These are phyloP conservation scores for Turdus rufiventris DNA, from an alignment of 2,113 vertebrate genomes.

Conservation along the genomic window DNA sequence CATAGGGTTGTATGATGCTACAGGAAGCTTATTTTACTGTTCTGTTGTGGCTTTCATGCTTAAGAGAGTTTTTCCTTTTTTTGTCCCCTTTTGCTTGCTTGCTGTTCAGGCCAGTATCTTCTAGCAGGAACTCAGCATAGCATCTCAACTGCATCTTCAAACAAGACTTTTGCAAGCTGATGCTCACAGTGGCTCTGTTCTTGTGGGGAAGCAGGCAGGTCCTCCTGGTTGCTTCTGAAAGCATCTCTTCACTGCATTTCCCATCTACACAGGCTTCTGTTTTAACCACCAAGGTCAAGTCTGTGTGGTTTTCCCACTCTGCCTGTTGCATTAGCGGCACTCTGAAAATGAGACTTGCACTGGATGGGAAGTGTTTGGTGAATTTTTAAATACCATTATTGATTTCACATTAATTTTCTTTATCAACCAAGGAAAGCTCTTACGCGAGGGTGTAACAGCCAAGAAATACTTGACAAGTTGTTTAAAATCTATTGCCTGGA, in stretches of 20 bases:
- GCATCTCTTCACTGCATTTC: neutral
- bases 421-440: slow-evolving; percentile 20
- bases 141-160: neutral
- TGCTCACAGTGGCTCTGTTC: neutral
- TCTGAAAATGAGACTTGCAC: neutral
- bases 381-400: slow-evolving; percentile 46
- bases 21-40: neutral
- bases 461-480: slow-evolving; percentile 35
- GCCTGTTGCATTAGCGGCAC: neutral
- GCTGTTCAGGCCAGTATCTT: neutral
- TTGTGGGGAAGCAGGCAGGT: neutral
- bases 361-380: neutral
- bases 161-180: neutral
- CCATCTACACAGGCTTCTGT: neutral
- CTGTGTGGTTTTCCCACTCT: neutral
- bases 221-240: neutral
- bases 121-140: neutral
- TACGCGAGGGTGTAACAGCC: neutral
- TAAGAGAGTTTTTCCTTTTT: neutral
- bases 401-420: slow-evolving; percentile 44
- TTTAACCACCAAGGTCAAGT: neutral
- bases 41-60: neutral
- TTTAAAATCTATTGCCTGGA: slow-evolving; percentile 27
- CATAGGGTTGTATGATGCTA: rapidly evolving
- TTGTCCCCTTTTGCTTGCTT: neutral